Percentiles rank a stretch among this genome's conserved stretches.
These are phyloP conservation scores for Bufo gargarizans DNA, from an alignment of 2,113 vertebrate genomes.

Conservation along the genomic window DNA sequence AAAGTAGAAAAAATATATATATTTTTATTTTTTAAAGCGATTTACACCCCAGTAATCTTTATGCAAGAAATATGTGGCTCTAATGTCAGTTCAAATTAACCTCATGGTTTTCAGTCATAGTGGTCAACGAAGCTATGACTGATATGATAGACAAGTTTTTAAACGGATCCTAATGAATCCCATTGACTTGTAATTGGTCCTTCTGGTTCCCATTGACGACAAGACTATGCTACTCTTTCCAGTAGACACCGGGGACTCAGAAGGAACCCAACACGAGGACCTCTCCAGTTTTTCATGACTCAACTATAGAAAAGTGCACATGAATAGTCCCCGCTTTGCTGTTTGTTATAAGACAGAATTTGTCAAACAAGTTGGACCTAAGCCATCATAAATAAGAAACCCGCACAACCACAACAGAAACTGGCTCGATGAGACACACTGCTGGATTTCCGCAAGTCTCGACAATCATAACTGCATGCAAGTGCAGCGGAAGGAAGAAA, in stretches of 20 bases:
- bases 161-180: not conserved
- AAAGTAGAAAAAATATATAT: conserved; percentile 43
- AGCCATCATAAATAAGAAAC: conserved; percentile 11
- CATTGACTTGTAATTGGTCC: not conserved
- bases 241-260: not conserved
- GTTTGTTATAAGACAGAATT: not conserved
- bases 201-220: not conserved
- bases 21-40: not conserved
- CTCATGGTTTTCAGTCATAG: not conserved
- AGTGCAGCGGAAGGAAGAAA: too few relatives aligned
- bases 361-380: not conserved
- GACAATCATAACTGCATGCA: too few relatives aligned
- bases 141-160: not conserved
- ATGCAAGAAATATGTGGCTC: not conserved
- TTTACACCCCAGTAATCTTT: not conserved
- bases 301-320: not conserved
- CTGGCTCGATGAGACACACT: not conserved
- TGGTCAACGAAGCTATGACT: not conserved
- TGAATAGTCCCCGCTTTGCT: not conserved
- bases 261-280: not conserved
- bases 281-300: not conserved
- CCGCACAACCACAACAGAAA: not conserved
- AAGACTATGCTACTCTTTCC: not conserved
- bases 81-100: not conserved
- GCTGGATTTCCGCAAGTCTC: not conserved